Percentiles rank a stretch among this genome's conserved stretches.
These are phyloP conservation scores for Altica lythri DNA, from an alignment of 2,888 invertebrate species.

Conservation along the genomic window DNA sequence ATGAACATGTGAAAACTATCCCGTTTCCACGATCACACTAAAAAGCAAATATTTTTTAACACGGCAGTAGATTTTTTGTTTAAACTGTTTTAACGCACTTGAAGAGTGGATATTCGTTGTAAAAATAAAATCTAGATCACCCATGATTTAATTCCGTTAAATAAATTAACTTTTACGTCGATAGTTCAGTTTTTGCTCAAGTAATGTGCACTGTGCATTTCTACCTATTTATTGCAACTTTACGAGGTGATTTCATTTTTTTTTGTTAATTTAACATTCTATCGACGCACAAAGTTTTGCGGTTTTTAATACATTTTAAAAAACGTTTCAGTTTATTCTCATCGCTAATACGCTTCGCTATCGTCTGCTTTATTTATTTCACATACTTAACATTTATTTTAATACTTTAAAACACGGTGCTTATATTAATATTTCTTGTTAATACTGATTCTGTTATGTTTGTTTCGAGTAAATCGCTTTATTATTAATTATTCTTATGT, in stretches of 20 bases:
- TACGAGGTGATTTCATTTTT: conserved; percentile 40
- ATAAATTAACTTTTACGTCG: conserved; percentile 46
- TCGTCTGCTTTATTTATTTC: conserved; percentile 39
- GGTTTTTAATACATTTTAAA: conserved; percentile 21
- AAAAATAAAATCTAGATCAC: conserved; percentile 55
- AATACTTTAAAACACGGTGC: conserved; percentile 45
- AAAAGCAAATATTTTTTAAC: conserved; percentile 34
- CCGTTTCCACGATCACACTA: conserved; percentile 33
- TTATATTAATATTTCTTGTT: conserved; percentile 47
- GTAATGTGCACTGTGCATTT: conserved; percentile 48
- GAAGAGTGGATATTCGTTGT: conserved; percentile 51
- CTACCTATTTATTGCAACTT: conserved; percentile 49
- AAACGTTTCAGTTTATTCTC: too few species aligned
- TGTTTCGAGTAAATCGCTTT: conserved; percentile 22
- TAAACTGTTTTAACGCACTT: conserved; percentile 35
- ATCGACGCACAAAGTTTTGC: conserved; percentile 49
- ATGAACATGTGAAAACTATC: conserved; percentile 35
- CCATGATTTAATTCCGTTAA: conserved; percentile 36
- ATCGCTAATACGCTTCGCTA: conserved; percentile 23
- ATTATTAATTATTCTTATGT: too few species aligned
- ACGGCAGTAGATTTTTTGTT: conserved; percentile 46
- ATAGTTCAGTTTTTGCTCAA: conserved; percentile 42
- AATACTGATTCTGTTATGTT: conserved; percentile 44
- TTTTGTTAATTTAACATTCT: conserved; percentile 35
- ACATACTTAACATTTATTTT: conserved; percentile 54